Evolutionary conservation across 2,113 vertebrate species (phyloP).

Genomic region (Oreochromis aureus): DNA sequence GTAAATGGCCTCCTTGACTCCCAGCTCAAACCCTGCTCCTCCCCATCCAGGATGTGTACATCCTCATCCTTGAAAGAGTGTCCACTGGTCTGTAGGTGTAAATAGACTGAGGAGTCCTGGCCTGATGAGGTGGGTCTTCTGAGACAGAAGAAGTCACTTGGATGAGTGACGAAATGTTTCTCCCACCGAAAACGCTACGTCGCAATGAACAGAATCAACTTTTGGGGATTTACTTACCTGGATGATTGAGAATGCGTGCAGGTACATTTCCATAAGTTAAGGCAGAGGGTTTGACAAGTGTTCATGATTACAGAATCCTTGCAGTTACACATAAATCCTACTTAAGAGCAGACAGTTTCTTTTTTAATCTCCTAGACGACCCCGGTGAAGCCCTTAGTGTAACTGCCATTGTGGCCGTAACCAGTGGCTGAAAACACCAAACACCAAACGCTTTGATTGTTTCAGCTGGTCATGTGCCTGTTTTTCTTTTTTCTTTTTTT

Average conservation of each 20-base stretch:
- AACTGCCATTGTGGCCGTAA: background rate
- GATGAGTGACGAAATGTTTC: accelerated
- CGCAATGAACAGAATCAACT: background rate
- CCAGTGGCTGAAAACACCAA: background rate
- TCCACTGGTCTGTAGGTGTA: background rate
- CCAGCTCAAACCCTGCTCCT: too few species aligned
- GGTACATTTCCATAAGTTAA: background rate
- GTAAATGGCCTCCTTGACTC: too few species aligned
- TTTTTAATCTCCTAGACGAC: background rate
- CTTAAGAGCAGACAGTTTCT: background rate
- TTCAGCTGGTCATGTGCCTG: background rate
- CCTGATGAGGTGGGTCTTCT: background rate
- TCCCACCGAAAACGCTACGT: accelerated
- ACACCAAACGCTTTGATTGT: background rate
- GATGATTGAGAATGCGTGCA: background rate
- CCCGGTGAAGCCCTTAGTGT: background rate
- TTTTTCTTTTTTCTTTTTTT: accelerated
- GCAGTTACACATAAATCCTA: background rate
- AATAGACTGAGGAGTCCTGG: background rate
- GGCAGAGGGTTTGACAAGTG: background rate
- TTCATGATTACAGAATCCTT: background rate
- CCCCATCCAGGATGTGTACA: too few species aligned
- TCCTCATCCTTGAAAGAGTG: too few species aligned
- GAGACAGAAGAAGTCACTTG: background rate
- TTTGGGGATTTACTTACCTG: background rate